These are phyloP conservation scores for Pavo muticus DNA, from an alignment of 2,113 vertebrate genomes.

Conservation along the genomic window DNA sequence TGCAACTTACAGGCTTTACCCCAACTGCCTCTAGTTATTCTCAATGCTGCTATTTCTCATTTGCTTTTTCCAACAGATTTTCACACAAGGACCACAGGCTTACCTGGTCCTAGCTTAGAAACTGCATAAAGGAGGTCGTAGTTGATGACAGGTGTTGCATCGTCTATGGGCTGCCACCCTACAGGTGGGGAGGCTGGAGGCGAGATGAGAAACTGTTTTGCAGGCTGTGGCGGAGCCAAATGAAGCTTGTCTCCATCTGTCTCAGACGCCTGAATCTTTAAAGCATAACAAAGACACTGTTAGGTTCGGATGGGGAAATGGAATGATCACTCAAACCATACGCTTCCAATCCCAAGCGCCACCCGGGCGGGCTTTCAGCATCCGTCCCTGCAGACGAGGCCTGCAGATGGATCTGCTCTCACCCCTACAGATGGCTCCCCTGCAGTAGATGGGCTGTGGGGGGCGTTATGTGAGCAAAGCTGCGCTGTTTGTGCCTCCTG, in stretches of 20 bases:
- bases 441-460: background rate
- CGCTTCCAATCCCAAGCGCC: background rate
- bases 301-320: background rate
- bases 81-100: background rate
- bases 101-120: constrained; percentile 89
- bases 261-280: constrained; percentile 85
- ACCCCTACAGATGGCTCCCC: constrained; percentile 23
- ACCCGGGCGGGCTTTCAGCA: background rate
- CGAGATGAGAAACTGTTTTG: constrained; percentile 92
- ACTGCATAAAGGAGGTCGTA: constrained; percentile 90
- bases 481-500: background rate
- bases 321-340: background rate
- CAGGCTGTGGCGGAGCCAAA: constrained; percentile 88
- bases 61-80: background rate
- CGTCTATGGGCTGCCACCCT: constrained; percentile 88
- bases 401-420: constrained; percentile 2
- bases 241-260: constrained; percentile 89
- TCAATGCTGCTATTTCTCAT: background rate
- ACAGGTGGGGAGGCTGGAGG: constrained; percentile 88
- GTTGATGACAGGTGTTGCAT: constrained; percentile 88
- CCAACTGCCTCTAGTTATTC: background rate
- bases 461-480: background rate
- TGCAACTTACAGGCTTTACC: background rate
- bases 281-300: constrained; percentile 23
- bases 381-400: constrained; percentile 10